phyloP scores from a whole-genome alignment of 2,113 vertebrate species.

The Tautogolabrus adspersus region DNA sequence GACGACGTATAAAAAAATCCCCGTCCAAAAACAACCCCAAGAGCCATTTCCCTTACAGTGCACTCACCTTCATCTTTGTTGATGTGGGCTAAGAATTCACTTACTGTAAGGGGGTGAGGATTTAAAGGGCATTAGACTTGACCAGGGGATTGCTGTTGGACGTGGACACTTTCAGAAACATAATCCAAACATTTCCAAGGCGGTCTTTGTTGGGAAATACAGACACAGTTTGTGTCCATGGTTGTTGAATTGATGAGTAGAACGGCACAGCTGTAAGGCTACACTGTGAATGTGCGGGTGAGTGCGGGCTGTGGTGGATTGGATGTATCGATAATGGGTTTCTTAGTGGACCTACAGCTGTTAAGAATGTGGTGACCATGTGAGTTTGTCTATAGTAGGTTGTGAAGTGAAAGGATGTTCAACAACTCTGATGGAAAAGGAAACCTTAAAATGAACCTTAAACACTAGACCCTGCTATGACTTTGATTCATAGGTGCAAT shows the following conservation, averaged over 20 bases:
- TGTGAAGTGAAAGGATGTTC: conserved; percentile 37
- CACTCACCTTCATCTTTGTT: conserved; percentile 28
- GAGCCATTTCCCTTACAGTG: conserved; percentile 1
- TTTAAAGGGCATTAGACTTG: background rate
- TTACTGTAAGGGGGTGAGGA: background rate
- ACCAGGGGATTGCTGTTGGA: conserved; percentile 74
- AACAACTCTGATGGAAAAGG: conserved; percentile 24
- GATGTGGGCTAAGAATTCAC: background rate
- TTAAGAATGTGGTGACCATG: conserved; percentile 37
- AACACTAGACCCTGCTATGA: conserved; percentile 29
- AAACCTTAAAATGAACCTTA: conserved; percentile 26
- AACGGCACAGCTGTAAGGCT: conserved; percentile 53
- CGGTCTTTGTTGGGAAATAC: conserved; percentile 84
- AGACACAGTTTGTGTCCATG: conserved; percentile 74
- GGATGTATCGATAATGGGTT: conserved; percentile 54
- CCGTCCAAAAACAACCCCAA: conserved; percentile 72
- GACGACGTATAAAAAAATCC: conserved; percentile 25
- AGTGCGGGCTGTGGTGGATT: conserved; percentile 43
- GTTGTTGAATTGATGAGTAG: conserved; percentile 55
- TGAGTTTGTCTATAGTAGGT: conserved; percentile 31
- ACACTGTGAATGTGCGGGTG: conserved; percentile 50
- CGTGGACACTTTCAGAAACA: conserved; percentile 69
- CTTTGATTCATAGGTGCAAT: conserved; percentile 39
- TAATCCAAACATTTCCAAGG: conserved; percentile 74
- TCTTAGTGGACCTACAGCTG: conserved; percentile 28